phyloP scores from a whole-genome alignment of 2,797 vertebrate genomes.

The Yasuhikotakia modesta region DNA sequence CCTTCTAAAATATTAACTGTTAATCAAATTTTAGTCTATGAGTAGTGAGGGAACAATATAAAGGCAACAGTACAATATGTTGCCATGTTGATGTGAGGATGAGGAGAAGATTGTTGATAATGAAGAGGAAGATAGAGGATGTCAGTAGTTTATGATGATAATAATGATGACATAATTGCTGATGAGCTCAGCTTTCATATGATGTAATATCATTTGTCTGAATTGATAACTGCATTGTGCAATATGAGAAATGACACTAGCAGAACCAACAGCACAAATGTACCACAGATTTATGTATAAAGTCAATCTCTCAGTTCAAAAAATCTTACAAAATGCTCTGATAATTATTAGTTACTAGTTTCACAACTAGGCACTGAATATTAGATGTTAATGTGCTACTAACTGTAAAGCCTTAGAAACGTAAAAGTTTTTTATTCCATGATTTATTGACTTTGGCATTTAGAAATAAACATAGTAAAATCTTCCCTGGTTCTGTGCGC shows the following conservation, averaged over 20 bases:
- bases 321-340: too few relatives aligned
- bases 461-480: too few relatives aligned
- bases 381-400: not conserved
- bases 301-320: not conserved
- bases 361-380: not conserved
- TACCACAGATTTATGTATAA: not conserved
- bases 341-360: too few relatives aligned
- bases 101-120: not conserved
- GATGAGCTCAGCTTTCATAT: not conserved
- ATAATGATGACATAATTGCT: conserved; percentile 1
- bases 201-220: not conserved
- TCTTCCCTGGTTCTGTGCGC: not conserved
- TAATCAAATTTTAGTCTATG: not conserved
- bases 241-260: not conserved
- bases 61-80: too few relatives aligned
- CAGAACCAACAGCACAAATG: not conserved
- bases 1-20: not conserved
- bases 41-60: not conserved
- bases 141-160: not conserved
- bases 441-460: too few relatives aligned
- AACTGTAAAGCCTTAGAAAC: not conserved
- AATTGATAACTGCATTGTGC: not conserved
- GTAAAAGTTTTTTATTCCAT: not conserved
- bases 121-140: not conserved
- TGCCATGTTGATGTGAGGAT: not conserved